Conservation (phyloP, 2,113 vertebrate species). For the Petrocephalus microphthalmus region DNA sequence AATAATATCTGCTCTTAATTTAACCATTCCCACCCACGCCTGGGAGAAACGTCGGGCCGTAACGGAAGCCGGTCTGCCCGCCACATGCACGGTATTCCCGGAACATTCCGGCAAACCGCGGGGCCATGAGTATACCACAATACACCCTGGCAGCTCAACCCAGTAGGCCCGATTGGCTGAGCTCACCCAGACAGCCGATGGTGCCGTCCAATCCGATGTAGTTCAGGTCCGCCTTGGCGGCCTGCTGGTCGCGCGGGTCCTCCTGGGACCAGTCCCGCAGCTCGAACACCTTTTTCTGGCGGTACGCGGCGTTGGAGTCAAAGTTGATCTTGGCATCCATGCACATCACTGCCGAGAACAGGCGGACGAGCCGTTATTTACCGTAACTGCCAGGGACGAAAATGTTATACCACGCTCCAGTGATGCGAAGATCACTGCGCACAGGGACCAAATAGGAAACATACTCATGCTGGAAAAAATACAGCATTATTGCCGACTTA, state of each 20-base stretch:
- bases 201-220: conserved; percentile 94
- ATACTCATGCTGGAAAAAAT: background rate
- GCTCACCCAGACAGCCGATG: conserved; percentile 90
- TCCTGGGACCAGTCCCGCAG: conserved; percentile 95
- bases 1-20: background rate
- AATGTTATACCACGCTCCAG: background rate
- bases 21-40: background rate
- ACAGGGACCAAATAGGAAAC: background rate
- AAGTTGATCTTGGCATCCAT: conserved; percentile 99
- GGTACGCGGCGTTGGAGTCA: conserved; percentile 87
- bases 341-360: conserved; percentile 75
- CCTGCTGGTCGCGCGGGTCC: conserved; percentile 79
- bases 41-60: background rate
- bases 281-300: conserved; percentile 85
- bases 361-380: background rate
- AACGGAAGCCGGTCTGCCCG: background rate
- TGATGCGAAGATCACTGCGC: background rate
- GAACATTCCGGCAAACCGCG: background rate
- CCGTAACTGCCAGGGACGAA: background rate
- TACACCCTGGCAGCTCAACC: background rate
- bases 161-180: background rate
- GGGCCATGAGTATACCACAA: background rate
- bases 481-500: background rate
- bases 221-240: conserved; percentile 85
- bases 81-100: background rate